Evolutionary conservation across 2,113 vertebrate genomes (phyloP).

Genomic region (Lepus americanus): DNA sequence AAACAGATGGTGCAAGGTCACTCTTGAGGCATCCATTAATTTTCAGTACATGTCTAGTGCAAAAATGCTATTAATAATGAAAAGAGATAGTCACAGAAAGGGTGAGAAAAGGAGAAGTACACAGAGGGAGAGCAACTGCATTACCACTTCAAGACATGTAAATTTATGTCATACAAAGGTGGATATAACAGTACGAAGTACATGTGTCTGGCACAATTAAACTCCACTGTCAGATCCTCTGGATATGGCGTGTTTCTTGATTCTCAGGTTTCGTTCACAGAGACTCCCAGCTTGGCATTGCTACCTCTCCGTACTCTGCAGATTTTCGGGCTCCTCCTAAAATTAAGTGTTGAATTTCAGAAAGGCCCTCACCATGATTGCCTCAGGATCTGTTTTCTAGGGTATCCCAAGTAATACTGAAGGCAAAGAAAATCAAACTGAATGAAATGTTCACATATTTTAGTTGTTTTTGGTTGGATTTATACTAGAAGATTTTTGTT

Average conservation of each 20-base stretch:
- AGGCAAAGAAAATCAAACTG: slow-evolving; percentile 20
- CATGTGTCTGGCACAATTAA: neutral
- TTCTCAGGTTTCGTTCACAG: neutral
- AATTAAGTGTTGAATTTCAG: neutral
- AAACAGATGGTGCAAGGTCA: neutral
- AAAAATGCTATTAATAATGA: slow-evolving; percentile 41
- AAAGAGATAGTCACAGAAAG: neutral
- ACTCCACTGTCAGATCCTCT: accelerated
- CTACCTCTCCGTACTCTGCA: neutral
- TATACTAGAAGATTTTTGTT: neutral
- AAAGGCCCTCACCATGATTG: neutral
- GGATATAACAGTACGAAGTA: neutral
- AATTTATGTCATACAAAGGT: slow-evolving; percentile 9
- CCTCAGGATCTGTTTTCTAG: neutral
- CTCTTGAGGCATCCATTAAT: slow-evolving; percentile 17
- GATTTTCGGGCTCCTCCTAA: neutral
- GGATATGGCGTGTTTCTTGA: neutral
- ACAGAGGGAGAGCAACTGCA: neutral
- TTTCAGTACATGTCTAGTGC: neutral
- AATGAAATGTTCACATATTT: slow-evolving; percentile 13
- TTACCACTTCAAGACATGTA: neutral
- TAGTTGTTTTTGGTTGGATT: neutral
- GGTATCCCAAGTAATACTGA: neutral
- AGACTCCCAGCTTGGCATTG: accelerated
- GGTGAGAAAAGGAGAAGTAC: neutral